These are phyloP conservation scores for Agriotes lineatus DNA, from an alignment of 2,888 invertebrate genomes.

Conservation along the genomic window DNA sequence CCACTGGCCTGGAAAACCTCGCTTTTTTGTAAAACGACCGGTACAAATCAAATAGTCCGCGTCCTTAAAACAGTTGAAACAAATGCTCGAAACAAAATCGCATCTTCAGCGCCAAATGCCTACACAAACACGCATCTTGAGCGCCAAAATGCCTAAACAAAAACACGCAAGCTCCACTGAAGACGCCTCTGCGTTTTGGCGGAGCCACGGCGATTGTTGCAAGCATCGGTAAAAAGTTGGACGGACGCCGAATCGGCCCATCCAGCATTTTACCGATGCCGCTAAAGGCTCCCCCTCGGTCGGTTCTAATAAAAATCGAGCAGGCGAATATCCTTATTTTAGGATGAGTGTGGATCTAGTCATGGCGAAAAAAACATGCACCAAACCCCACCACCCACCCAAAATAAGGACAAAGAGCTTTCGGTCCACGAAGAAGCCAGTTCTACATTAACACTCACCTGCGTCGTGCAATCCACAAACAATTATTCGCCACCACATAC, in stretches of 20 bases:
- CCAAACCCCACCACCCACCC: slow-evolving; percentile 83
- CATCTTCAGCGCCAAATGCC: too few relatives aligned
- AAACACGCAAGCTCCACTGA: too few relatives aligned
- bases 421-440: too few relatives aligned
- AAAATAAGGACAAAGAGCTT: slow-evolving; percentile 64
- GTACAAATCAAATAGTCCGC: too few relatives aligned
- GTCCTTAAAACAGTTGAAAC: too few relatives aligned
- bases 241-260: neutral
- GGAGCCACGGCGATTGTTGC: slow-evolving; percentile 16
- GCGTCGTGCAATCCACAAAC: neutral
- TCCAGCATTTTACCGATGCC: neutral
- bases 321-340: slow-evolving; percentile 64
- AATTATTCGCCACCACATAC: slow-evolving; percentile 22
- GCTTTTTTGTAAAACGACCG: neutral
- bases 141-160: too few relatives aligned
- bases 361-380: slow-evolving; percentile 77
- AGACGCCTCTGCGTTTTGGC: slow-evolving; percentile 17
- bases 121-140: too few relatives aligned
- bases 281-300: slow-evolving; percentile 43
- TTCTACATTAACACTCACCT: neutral
- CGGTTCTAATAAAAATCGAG: neutral
- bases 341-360: slow-evolving; percentile 88
- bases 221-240: slow-evolving; percentile 9
- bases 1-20: slow-evolving; percentile 17
- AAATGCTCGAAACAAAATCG: too few relatives aligned